These are phyloP conservation scores for Hydropotes inermis DNA, from an alignment of 2,113 vertebrate genomes.

Conservation along the genomic window DNA sequence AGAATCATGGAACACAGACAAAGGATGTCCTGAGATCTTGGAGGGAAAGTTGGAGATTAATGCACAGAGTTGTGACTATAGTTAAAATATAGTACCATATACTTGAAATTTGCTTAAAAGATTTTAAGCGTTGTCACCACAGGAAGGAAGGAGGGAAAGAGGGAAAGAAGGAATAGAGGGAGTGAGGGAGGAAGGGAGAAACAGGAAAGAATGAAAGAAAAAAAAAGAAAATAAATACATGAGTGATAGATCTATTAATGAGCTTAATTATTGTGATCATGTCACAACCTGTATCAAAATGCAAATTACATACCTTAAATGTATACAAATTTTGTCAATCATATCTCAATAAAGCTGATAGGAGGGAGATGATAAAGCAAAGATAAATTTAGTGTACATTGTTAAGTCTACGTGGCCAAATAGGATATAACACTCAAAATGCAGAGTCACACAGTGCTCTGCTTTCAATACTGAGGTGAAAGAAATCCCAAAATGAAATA, in stretches of 20 bases:
- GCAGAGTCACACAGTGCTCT: not conserved
- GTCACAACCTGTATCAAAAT: not conserved
- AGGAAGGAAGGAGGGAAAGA: not conserved
- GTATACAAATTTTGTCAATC: not conserved
- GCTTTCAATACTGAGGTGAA: not conserved
- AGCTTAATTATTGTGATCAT: not conserved
- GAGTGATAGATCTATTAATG: not conserved
- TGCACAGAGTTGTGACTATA: not conserved
- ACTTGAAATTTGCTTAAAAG: not conserved
- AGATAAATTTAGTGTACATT: not conserved
- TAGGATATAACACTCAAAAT: not conserved
- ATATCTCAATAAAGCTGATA: not conserved
- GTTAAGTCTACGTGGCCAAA: not conserved
- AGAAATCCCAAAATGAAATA: not conserved
- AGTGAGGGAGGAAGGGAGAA: not conserved
- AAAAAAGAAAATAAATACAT: not conserved
- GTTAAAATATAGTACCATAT: not conserved
- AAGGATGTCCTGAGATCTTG: not conserved
- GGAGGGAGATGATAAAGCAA: not conserved
- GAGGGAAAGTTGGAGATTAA: not conserved
- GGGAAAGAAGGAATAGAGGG: not conserved
- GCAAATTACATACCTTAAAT: not conserved
- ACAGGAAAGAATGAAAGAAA: not conserved
- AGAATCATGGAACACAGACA: not conserved
- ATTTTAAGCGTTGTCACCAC: not conserved